Evolutionary conservation across 1,140 invertebrate genomes (phyloP), one percentile per base, ranked within the genome.

Genomic region (Archegozetes longisetosus): DNA sequence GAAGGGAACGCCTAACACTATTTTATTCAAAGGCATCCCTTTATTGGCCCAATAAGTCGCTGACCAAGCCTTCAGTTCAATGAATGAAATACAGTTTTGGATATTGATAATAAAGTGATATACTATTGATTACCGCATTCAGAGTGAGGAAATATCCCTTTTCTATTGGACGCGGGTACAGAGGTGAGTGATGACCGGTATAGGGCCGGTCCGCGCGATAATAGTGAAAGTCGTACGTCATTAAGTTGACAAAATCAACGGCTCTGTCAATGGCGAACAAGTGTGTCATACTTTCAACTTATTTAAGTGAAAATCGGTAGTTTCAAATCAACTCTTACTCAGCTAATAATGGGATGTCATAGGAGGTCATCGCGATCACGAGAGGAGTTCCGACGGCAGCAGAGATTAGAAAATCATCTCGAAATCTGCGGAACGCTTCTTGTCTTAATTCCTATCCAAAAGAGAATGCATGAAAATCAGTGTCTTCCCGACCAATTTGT

Each of bases 1-100:
- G 26, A 86, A 88, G 28, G 91, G 86, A 63, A 95, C 76, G 0
- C 91, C 91, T 22, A 96, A 73, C 12, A 90, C 79, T 25, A 96
- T 79, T 74, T 94, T 94, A 24, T 82, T 75, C 54, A 75, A 75
- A 2, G 88, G 83, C 73, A 93, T 82, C 23, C 90, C 91, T 63
- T 82, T 80, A 2, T 73, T 66, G 0, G 82, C 62, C 84, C 88
- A 94, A 75, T 86, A 84, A 62, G 83, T 76, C 0, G 82, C 81
- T 2, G 87, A 83, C 71, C 83, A 89, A 69, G 88, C 69, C 71
- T 72, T 27, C 24, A 61, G 26, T 1, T 58, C 23, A 40, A 59
- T 53, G 1, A 49, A 32, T 26, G 17, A 55, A 55, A 28, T 1
- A 3, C 20, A 46, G 2, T 55, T 0, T 27, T 46, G 13, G 14